phyloP scores from a whole-genome alignment of 2,888 invertebrate species.

The Zele albiditarsus region DNA sequence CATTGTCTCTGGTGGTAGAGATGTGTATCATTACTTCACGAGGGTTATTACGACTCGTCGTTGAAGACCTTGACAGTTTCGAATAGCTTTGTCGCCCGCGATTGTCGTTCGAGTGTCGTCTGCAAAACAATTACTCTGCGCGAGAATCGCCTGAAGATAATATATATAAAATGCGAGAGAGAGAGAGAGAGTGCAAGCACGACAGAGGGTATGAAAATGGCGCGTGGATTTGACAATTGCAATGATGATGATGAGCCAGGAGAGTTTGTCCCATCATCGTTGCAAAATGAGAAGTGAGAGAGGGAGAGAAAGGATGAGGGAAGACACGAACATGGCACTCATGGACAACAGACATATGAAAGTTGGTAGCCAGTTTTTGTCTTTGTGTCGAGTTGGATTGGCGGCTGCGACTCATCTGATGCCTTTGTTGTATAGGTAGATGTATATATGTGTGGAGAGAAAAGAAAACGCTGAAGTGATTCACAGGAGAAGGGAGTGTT shows the following conservation, averaged over 20 bases:
- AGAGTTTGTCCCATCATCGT: slow-evolving; percentile 17
- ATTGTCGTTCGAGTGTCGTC: slow-evolving; percentile 25
- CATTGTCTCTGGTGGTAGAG: background rate
- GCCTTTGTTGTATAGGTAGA: background rate
- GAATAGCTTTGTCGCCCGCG: slow-evolving; percentile 1
- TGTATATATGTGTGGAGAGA: slow-evolving; percentile 24
- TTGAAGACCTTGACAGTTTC: slow-evolving; percentile 15
- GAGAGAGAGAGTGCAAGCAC: background rate
- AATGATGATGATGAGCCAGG: slow-evolving; percentile 37
- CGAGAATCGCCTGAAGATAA: slow-evolving; percentile 13
- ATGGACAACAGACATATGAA: slow-evolving; percentile 54
- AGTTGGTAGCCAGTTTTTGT: slow-evolving; percentile 65
- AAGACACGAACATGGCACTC: slow-evolving; percentile 12
- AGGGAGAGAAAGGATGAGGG: background rate
- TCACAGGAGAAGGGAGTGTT: slow-evolving; percentile 60
- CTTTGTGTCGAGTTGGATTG: slow-evolving; percentile 49
- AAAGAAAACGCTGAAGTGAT: slow-evolving; percentile 29
- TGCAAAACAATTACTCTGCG: slow-evolving; percentile 15
- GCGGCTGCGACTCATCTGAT: slow-evolving; percentile 35
- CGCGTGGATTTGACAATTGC: slow-evolving; percentile 41
- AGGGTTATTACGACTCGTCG: slow-evolving; percentile 14
- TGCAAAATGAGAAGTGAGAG: slow-evolving; percentile 18
- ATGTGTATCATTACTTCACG: slow-evolving; percentile 23
- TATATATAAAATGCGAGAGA: background rate
- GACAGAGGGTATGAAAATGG: slow-evolving; percentile 50